phyloP scores from a whole-genome alignment of 2,113 vertebrate genomes.

The Cinclus cinclus region DNA sequence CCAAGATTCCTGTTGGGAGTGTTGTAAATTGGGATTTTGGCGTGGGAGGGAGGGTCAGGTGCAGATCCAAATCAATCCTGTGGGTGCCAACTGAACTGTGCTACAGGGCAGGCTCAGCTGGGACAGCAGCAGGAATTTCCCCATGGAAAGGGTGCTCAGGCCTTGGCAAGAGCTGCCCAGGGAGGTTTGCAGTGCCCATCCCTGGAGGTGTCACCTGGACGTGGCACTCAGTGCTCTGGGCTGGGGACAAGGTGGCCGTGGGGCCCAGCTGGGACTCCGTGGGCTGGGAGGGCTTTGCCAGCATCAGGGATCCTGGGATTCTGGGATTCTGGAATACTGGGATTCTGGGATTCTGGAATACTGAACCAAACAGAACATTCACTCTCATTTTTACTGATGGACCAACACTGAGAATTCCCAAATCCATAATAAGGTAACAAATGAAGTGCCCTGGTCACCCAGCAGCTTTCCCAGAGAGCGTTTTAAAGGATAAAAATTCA shows the following conservation, averaged over 20 bases:
- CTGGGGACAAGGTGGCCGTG: not conserved
- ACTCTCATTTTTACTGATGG: no score
- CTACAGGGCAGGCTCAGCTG: not conserved
- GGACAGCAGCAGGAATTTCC: rapidly evolving
- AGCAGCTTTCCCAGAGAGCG: no score
- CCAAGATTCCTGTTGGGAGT: not conserved
- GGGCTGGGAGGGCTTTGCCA: not conserved
- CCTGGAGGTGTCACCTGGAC: not conserved
- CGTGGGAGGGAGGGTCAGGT: not conserved
- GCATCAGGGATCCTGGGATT: no score
- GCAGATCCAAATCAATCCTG: not conserved
- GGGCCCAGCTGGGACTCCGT: rapidly evolving
- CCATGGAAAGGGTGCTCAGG: not conserved
- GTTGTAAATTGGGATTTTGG: not conserved
- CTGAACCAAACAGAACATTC: no score
- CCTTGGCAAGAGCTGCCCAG: not conserved
- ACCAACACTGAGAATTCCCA: no score
- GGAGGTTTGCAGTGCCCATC: not conserved
- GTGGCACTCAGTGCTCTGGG: not conserved
- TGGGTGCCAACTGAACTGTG: not conserved
- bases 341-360: no score
- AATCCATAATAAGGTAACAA: no score
- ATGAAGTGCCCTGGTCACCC: no score
- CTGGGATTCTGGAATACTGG: no score
- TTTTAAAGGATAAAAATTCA: no score